These are phyloP conservation scores for Neopipo cinnamomea DNA, from an alignment of 2,113 vertebrate species.

Conservation along the genomic window DNA sequence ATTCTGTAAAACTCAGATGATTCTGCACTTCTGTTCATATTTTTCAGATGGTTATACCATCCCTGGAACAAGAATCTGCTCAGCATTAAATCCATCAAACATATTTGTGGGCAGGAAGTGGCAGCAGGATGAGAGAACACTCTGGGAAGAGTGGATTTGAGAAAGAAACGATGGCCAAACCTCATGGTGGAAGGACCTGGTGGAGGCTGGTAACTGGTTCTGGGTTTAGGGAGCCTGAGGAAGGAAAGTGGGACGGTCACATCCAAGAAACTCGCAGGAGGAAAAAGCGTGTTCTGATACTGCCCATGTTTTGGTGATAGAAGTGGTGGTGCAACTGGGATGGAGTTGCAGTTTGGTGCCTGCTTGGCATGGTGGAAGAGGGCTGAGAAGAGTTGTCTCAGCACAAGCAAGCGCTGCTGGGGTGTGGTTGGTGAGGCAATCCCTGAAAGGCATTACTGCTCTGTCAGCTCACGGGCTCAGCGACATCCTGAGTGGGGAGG, in stretches of 20 bases:
- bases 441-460: not conserved
- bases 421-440: conserved; percentile 38
- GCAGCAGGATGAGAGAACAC: not conserved
- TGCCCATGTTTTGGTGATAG: not conserved
- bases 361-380: not conserved
- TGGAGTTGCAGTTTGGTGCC: not conserved
- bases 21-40: not conserved
- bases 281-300: not conserved
- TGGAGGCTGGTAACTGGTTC: not conserved
- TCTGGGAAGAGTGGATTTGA: not conserved
- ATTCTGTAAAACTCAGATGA: not conserved
- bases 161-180: not conserved
- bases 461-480: not conserved
- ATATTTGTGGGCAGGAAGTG: not conserved
- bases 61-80: not conserved
- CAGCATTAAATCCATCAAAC: not conserved
- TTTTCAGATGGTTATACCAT: not conserved
- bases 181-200: not conserved
- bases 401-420: not conserved
- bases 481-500: conserved; percentile 16
- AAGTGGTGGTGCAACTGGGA: not conserved
- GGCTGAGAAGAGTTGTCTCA: not conserved
- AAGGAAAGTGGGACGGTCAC: not conserved
- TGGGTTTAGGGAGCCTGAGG: not conserved
- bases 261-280: not conserved